Percentiles rank a stretch among this genome's conserved stretches.
Evolutionary conservation across 2,113 vertebrate species (phyloP).

Genomic region (Dissostichus mawsoni): DNA sequence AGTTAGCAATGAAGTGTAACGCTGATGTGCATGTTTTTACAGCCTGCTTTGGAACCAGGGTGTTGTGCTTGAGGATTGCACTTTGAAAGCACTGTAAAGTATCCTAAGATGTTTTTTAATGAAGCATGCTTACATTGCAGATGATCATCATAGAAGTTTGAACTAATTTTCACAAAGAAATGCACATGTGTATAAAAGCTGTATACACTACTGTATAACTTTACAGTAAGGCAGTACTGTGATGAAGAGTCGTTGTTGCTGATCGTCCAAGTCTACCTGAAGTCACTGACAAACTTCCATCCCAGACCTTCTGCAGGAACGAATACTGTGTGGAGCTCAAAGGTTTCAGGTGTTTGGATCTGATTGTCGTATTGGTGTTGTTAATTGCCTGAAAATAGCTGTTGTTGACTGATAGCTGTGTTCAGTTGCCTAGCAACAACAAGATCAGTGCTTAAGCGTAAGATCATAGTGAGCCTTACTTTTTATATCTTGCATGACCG

Average conservation of each 20-base stretch:
- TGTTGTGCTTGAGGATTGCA: not conserved
- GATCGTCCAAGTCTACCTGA: too few species aligned
- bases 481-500: not conserved
- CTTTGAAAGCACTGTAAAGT: too few species aligned
- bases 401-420: conserved; percentile 2
- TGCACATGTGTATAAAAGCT: too few species aligned
- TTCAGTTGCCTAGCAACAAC: conserved; percentile 25
- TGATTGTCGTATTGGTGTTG: not conserved
- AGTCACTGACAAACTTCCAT: not conserved
- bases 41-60: not conserved
- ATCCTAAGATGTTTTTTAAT: not conserved
- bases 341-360: not conserved
- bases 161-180: not conserved
- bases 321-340: not conserved
- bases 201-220: not conserved
- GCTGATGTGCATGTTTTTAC: not conserved
- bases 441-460: not conserved
- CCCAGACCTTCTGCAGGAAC: not conserved
- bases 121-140: too few species aligned
- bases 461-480: not conserved
- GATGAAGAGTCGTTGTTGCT: not conserved
- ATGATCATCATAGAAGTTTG: not conserved
- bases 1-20: not conserved
- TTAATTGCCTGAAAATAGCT: not conserved
- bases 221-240: not conserved